Percentiles rank a stretch among this genome's conserved stretches.
Conservation (phyloP, 2,888 invertebrate genomes). For the Netelia virgata region DNA sequence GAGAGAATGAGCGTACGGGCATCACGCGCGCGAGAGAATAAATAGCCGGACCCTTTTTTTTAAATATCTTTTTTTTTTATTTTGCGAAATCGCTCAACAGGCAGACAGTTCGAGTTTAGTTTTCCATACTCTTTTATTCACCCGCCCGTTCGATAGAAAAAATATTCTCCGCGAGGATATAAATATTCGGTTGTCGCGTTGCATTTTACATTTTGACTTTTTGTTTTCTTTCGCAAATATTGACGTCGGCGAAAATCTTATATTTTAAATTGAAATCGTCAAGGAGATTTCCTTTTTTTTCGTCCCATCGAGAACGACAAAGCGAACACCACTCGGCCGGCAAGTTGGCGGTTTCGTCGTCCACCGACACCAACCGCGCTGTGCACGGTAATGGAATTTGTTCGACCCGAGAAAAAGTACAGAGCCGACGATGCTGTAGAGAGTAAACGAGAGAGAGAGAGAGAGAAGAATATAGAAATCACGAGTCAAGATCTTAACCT, state of each 20-base stretch:
- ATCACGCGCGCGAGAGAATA: neutral
- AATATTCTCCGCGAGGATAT: neutral
- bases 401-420: slow-evolving; percentile 44
- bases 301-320: neutral
- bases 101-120: neutral
- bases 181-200: neutral
- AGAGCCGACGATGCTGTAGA: slow-evolving; percentile 1
- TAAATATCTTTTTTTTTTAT: neutral
- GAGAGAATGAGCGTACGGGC: slow-evolving; percentile 2
- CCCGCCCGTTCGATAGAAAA: neutral
- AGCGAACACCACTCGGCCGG: neutral
- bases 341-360: neutral
- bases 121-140: neutral
- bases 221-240: neutral
- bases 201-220: neutral
- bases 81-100: neutral
- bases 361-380: slow-evolving; percentile 8
- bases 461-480: slow-evolving; percentile 43
- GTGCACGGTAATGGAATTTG: slow-evolving; percentile 46
- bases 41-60: neutral
- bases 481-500: slow-evolving; percentile 62
- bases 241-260: slow-evolving; percentile 29
- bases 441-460: slow-evolving; percentile 23
- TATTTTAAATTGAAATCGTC: slow-evolving; percentile 44
- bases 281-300: neutral